Evolutionary conservation across 2,113 vertebrate species (phyloP).

Genomic region (Melanerpes aurifrons): DNA sequence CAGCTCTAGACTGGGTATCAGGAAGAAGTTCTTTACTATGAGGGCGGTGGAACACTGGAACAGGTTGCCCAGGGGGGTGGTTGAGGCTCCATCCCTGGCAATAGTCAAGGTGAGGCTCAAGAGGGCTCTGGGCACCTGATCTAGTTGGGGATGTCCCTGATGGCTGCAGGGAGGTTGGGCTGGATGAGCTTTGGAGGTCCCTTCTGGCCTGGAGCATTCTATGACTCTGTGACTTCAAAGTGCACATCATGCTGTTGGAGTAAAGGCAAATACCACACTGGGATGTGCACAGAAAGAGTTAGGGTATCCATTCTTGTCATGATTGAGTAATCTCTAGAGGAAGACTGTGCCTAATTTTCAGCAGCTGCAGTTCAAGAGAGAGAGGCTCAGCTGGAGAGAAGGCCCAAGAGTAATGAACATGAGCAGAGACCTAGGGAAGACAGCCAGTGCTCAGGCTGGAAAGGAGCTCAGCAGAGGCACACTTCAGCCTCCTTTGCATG

Average conservation of each 20-base stretch:
- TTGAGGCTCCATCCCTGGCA: no score
- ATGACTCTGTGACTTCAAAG: neutral
- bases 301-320: neutral
- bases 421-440: neutral
- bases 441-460: neutral
- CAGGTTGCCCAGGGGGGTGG: no score
- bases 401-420: neutral
- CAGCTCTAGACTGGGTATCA: no score
- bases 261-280: neutral
- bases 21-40: no score
- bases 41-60: no score
- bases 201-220: no score
- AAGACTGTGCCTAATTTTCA: neutral
- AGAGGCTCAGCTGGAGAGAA: neutral
- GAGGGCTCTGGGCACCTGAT: no score
- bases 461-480: neutral
- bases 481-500: neutral
- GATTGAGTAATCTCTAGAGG: neutral
- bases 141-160: no score
- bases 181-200: no score
- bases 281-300: neutral
- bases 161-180: no score
- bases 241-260: neutral
- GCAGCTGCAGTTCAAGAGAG: neutral
- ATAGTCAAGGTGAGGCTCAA: no score